phyloP scores from a whole-genome alignment of 2,113 vertebrate genomes.

The Todiramphus chloris region DNA sequence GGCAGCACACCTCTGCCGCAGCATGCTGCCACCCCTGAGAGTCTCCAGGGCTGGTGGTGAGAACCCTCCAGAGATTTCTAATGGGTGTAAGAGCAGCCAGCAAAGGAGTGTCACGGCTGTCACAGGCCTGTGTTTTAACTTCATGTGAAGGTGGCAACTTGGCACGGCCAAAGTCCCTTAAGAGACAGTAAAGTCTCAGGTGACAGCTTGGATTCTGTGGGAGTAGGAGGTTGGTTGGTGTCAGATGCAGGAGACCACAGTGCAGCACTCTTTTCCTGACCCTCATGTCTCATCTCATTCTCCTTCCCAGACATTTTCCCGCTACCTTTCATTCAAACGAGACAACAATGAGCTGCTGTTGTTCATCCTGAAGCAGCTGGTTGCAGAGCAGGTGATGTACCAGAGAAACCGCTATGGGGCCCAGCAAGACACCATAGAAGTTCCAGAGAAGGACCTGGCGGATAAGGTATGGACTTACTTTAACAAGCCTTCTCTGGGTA shows the following conservation, averaged over 20 bases:
- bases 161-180: not conserved
- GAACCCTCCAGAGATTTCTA: not conserved
- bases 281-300: not conserved
- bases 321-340: slow-evolving; percentile 91
- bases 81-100: not conserved
- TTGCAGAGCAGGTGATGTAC: slow-evolving; percentile 91
- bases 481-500: not conserved
- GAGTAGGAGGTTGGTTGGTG: not conserved
- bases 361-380: slow-evolving; percentile 95
- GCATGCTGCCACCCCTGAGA: not conserved
- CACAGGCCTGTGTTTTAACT: not conserved
- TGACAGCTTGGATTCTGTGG: not conserved
- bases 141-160: not conserved
- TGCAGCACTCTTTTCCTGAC: accelerated
- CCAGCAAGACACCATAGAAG: slow-evolving; percentile 89
- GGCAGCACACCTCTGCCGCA: not conserved
- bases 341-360: slow-evolving; percentile 98
- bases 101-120: not conserved
- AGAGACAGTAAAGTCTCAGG: not conserved
- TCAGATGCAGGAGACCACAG: accelerated
- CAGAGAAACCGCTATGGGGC: slow-evolving; percentile 94
- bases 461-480: slow-evolving; percentile 83
- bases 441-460: slow-evolving; percentile 90
- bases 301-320: slow-evolving; percentile 85
- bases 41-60: not conserved